Evolutionary conservation across 2,888 invertebrate species (phyloP), one percentile per base, ranked within the genome.

Genomic region (Mesopsocus fuscifrons): DNA sequence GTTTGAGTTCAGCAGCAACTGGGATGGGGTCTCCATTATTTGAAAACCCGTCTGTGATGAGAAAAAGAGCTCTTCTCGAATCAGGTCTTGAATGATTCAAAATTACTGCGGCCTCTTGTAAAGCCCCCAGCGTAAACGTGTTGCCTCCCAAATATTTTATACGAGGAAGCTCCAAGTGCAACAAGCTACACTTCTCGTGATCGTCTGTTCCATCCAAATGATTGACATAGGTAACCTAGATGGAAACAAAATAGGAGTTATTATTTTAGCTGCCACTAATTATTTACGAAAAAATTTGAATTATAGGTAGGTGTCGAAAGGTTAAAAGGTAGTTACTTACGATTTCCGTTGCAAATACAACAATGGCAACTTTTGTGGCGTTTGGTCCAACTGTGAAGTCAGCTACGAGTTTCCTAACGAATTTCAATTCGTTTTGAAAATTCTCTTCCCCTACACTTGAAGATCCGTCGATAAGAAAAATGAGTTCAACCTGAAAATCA

Each of bases 21-120:
- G 71, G 69, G 6, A 70, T 59, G 0, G 78, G 78, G 59, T 75
- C 71, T 0, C 72, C 74, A 2, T 74, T 75, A 54, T 76, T 77
- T 4, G 76, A 76, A 54, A 72, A 77, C 11, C 77, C 77, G 52
- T 78, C 77, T 1, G 77, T 77, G 48, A 78, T 68, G 3, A 78
- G 58, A 52, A 78, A 75, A 8, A 78, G 61, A 0, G 72, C 70
- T 54, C 74, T 74, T 49, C 61, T 67, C 2, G 68, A 63, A 17
- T 59, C 57, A 20, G 58, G 54, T 15, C 71, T 59, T 40, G 56
- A 52, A 61, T 56, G 5, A 57, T 58, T 38, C 59, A 55, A 21
- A 71, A 63, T 41, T 71, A 68, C 44, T 61, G 60, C 66, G 2
- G 77, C 77, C 50, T 69, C 69, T 45, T 67, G 55, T 46, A 78